Conservation (phyloP, 2,888 invertebrate species). For the Apeira syringaria region DNA sequence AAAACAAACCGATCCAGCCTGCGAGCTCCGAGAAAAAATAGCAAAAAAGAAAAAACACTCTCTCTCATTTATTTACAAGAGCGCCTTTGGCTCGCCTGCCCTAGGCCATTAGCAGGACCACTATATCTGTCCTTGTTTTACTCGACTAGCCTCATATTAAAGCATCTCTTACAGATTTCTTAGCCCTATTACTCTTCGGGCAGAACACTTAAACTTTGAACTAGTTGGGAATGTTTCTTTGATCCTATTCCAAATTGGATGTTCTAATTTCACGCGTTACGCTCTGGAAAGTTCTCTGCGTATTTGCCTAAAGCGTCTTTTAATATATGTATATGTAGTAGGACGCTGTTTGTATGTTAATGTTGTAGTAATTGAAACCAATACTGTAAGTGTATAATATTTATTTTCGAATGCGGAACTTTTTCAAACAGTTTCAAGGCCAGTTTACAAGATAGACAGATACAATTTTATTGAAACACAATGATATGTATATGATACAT, state of each 20-base stretch:
- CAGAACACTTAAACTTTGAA: constrained; percentile 61
- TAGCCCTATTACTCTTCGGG: constrained; percentile 51
- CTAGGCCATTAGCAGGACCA: constrained; percentile 64
- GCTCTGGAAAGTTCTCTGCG: constrained; percentile 1
- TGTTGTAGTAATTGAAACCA: too few relatives aligned
- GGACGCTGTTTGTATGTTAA: too few relatives aligned
- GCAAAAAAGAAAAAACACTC: constrained; percentile 51
- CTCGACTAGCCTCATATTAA: constrained; percentile 41
- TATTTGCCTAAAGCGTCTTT: constrained; percentile 2
- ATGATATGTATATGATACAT: too few relatives aligned
- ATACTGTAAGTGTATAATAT: too few relatives aligned
- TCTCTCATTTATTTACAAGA: constrained; percentile 71
- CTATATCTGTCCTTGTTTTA: constrained; percentile 52
- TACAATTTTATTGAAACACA: too few relatives aligned
- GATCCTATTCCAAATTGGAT: constrained; percentile 26
- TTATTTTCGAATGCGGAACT: too few relatives aligned
- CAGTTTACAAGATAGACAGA: too few relatives aligned
- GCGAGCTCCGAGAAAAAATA: constrained; percentile 38
- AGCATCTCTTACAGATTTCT: constrained; percentile 57
- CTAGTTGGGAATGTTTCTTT: constrained; percentile 42
- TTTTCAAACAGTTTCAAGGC: too few relatives aligned
- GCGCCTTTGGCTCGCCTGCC: constrained; percentile 60
- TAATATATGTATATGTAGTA: neutral
- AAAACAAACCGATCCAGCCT: constrained; percentile 39
- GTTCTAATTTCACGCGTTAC: constrained; percentile 19